Evolutionary conservation across 92 coral and sea anemone species (phyloP).

Genomic region (Porites lobata): DNA sequence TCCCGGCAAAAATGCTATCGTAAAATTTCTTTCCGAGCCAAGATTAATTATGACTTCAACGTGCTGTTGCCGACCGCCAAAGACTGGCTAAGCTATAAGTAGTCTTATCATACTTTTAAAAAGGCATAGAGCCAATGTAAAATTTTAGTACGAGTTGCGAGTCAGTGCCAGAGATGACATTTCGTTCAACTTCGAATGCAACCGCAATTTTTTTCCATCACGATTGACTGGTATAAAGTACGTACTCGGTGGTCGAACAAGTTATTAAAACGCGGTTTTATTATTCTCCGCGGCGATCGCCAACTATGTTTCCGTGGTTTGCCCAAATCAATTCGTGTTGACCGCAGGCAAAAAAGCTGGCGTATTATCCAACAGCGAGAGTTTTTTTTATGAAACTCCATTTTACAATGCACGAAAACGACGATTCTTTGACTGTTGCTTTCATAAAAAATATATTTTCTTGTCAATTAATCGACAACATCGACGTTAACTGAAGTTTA

Average conservation of each 20-base stretch:
- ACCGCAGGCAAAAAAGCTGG: conserved; percentile 46
- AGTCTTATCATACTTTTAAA: background rate
- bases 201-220: conserved; percentile 18
- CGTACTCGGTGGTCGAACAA: conserved; percentile 17
- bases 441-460: conserved; percentile 5
- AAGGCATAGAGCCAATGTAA: background rate
- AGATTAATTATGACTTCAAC: conserved; percentile 1
- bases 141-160: background rate
- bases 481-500: conserved; percentile 11
- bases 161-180: background rate
- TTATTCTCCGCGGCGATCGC: background rate
- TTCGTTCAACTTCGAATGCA: background rate
- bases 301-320: conserved; percentile 34
- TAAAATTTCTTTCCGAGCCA: conserved; percentile 6
- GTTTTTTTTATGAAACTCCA: conserved; percentile 21
- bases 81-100: background rate
- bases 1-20: background rate
- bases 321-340: background rate
- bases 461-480: conserved; percentile 21
- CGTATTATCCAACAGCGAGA: conserved; percentile 23
- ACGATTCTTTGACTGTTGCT: conserved; percentile 2
- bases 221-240: background rate
- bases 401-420: background rate
- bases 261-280: conserved; percentile 20
- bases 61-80: background rate